phyloP scores from a whole-genome alignment of 2,113 vertebrate species.

The Oophaga pumilio region DNA sequence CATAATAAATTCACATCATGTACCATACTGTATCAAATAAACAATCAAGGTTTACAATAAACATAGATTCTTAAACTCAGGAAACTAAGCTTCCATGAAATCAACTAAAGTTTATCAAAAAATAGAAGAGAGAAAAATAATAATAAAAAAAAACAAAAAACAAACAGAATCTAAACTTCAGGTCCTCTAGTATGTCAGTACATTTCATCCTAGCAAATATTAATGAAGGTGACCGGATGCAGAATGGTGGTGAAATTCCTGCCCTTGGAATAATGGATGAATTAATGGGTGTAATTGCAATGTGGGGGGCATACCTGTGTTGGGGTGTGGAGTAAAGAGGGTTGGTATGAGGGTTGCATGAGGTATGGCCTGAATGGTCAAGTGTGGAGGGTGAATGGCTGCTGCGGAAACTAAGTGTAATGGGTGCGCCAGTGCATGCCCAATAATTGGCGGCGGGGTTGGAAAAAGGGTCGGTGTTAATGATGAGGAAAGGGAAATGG shows the following conservation, averaged over 20 bases:
- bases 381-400: conserved; percentile 72
- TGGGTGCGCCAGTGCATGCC: conserved; percentile 68
- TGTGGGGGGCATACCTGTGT: conserved; percentile 67
- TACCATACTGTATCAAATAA: conserved; percentile 44
- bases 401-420: conserved; percentile 70
- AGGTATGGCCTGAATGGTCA: conserved; percentile 75
- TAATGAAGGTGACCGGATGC: conserved; percentile 67
- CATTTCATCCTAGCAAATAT: conserved; percentile 16
- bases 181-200: neutral
- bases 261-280: conserved; percentile 76
- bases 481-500: conserved; percentile 70
- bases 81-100: conserved; percentile 7
- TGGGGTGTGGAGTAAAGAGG: conserved; percentile 73
- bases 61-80: conserved; percentile 23
- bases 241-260: conserved; percentile 74
- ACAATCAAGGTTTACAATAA: conserved; percentile 37
- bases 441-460: conserved; percentile 72
- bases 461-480: conserved; percentile 72
- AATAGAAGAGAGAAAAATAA: conserved; percentile 6
- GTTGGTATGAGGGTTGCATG: conserved; percentile 73
- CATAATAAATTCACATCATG: conserved; percentile 46
- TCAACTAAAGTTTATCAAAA: conserved; percentile 5
- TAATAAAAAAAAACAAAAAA: neutral
- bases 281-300: conserved; percentile 76
- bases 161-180: conserved; percentile 2